Evolutionary conservation across 2,888 invertebrate species (phyloP).

Genomic region (Patella ulyssiponensis): DNA sequence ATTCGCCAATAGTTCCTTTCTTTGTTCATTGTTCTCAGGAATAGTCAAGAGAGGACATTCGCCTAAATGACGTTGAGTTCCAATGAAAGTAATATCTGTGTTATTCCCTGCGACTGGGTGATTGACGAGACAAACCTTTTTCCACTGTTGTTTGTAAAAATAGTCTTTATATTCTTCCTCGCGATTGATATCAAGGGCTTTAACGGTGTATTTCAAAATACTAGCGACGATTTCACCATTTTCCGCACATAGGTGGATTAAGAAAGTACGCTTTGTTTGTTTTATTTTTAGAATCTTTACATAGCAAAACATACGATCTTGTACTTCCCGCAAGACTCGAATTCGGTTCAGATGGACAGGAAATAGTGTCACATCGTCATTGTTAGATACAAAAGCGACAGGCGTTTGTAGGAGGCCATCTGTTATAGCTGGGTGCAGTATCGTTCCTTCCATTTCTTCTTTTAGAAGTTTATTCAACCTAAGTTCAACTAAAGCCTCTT

Average conservation of each 20-base stretch:
- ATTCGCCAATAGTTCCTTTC: background rate
- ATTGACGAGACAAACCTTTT: background rate
- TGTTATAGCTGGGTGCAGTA: conserved; percentile 29
- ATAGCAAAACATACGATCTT: background rate
- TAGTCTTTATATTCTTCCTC: background rate
- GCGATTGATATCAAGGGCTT: background rate
- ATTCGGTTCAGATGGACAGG: background rate
- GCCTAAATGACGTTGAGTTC: background rate
- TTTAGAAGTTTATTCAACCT: conserved; percentile 15
- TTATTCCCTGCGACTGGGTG: background rate
- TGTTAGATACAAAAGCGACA: background rate
- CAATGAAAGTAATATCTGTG: background rate
- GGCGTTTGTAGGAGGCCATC: conserved; percentile 27
- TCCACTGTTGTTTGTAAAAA: background rate
- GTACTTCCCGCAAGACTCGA: background rate
- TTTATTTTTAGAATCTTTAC: background rate
- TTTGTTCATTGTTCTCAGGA: background rate
- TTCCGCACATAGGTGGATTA: background rate
- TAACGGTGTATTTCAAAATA: background rate
- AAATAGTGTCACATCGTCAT: background rate
- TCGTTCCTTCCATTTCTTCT: conserved; percentile 21
- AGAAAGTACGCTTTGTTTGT: background rate
- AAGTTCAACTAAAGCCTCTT: conserved; percentile 19
- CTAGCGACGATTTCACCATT: background rate
- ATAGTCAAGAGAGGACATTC: background rate